A percentile compares a stretch with the other conserved stretches of the same genome.
Evolutionary conservation across 2,797 vertebrate genomes (phyloP).

Genomic region (Choloepus didactylus): DNA sequence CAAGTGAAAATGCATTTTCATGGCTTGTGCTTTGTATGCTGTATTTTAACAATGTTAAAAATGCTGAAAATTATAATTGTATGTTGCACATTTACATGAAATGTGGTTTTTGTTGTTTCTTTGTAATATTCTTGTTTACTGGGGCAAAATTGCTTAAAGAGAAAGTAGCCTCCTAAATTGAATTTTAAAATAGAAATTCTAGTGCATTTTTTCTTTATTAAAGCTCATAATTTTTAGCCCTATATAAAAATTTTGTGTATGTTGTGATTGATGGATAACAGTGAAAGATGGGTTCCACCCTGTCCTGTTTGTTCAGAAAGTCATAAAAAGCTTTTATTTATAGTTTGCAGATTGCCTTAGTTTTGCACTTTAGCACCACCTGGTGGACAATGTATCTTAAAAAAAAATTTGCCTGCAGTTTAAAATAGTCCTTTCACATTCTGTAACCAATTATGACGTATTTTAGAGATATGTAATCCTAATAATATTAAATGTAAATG

Average conservation of each 20-base stretch:
- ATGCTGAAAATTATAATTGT: constrained; percentile 29
- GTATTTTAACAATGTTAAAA: constrained; percentile 58
- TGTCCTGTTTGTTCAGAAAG: constrained; percentile 9
- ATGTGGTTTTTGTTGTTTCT: background rate
- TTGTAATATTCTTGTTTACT: constrained; percentile 3
- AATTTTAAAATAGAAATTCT: constrained; percentile 65
- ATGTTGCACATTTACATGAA: background rate
- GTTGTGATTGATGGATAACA: background rate
- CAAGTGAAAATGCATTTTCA: constrained; percentile 21
- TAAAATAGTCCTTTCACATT: background rate
- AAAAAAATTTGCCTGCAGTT: background rate
- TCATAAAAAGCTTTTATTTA: background rate
- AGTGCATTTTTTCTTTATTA: constrained; percentile 48
- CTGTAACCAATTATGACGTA: background rate
- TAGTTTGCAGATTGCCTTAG: background rate
- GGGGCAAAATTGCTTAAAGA: constrained; percentile 8
- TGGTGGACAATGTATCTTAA: constrained; percentile 84
- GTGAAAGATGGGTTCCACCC: background rate
- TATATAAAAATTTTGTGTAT: constrained; percentile 11
- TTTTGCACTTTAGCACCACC: constrained; percentile 86
- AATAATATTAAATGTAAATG: constrained; percentile 24
- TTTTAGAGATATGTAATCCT: background rate
- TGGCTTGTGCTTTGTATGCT: background rate
- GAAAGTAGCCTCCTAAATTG: background rate
- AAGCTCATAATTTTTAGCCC: constrained; percentile 2